Conservation (phyloP, 2,888 invertebrate species). For the Perizoma flavofasciatum region DNA sequence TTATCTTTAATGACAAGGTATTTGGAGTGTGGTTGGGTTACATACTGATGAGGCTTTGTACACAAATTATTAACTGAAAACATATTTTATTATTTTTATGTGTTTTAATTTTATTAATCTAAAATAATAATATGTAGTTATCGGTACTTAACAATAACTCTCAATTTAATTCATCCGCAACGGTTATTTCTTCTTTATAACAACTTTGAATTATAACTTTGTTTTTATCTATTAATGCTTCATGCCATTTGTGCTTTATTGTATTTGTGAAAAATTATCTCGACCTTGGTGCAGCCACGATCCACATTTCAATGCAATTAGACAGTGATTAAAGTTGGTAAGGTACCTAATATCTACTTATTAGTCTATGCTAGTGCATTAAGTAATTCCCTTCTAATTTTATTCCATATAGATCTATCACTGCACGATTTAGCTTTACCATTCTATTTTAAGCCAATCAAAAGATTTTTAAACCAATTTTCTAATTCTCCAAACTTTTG, state of each 20-base stretch:
- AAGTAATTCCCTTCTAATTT: conserved; percentile 16
- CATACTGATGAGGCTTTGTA: conserved; percentile 8
- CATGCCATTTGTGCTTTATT: too few relatives aligned
- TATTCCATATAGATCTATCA: conserved; percentile 1
- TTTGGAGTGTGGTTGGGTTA: conserved; percentile 22
- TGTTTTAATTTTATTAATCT: too few relatives aligned
- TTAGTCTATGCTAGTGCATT: conserved; percentile 12
- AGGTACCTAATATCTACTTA: neutral
- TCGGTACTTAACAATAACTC: too few relatives aligned
- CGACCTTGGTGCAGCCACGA: conserved; percentile 56
- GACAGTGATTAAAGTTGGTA: conserved; percentile 5
- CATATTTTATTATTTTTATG: too few relatives aligned
- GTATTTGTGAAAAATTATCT: conserved; percentile 25
- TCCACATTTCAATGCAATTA: conserved; percentile 41
- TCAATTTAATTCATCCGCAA: too few relatives aligned
- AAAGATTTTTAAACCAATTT: too few relatives aligned
- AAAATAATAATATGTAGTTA: too few relatives aligned
- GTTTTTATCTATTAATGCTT: neutral
- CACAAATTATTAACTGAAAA: neutral
- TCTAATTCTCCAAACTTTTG: too few relatives aligned
- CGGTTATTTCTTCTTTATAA: too few relatives aligned
- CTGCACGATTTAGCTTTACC: neutral
- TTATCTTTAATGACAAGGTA: conserved; percentile 29
- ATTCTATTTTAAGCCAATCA: too few relatives aligned
- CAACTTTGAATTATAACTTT: neutral